Conservation (phyloP, 2,888 invertebrate species). For the Pristionchus fissidentatus region DNA sequence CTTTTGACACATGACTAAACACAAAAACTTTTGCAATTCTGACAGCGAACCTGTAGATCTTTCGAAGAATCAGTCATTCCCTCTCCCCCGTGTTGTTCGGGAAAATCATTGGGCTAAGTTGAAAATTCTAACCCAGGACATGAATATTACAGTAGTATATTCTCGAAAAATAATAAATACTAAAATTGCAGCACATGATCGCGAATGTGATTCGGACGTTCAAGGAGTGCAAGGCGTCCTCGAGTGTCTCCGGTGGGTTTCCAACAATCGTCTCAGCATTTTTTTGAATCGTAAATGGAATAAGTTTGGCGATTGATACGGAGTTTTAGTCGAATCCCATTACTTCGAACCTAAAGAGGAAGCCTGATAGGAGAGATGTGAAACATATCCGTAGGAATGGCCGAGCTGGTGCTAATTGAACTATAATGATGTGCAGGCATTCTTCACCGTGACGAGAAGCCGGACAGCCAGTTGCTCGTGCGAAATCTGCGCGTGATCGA, state of each 20-base stretch:
- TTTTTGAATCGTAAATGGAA: neutral
- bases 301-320: neutral
- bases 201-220: conserved; percentile 87
- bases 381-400: too few species aligned
- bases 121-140: too few species aligned
- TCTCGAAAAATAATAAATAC: conserved; percentile 30
- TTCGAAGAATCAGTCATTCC: too few species aligned
- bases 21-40: too few species aligned
- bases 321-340: too few species aligned
- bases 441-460: conserved; percentile 6
- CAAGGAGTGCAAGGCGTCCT: conserved; percentile 79
- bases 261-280: conserved; percentile 1
- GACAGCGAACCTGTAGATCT: too few species aligned
- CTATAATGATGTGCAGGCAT: neutral
- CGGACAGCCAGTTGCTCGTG: neutral
- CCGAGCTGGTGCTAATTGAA: neutral
- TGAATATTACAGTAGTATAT: conserved; percentile 6
- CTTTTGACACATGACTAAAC: too few species aligned
- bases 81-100: too few species aligned
- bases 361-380: too few species aligned
- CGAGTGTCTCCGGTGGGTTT: neutral
- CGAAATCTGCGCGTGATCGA: conserved; percentile 84
- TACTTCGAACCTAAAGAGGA: neutral
- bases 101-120: too few species aligned
- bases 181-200: conserved; percentile 83